Conservation (phyloP, 2,797 vertebrate genomes). For the Orientallactaga sibirica region DNA sequence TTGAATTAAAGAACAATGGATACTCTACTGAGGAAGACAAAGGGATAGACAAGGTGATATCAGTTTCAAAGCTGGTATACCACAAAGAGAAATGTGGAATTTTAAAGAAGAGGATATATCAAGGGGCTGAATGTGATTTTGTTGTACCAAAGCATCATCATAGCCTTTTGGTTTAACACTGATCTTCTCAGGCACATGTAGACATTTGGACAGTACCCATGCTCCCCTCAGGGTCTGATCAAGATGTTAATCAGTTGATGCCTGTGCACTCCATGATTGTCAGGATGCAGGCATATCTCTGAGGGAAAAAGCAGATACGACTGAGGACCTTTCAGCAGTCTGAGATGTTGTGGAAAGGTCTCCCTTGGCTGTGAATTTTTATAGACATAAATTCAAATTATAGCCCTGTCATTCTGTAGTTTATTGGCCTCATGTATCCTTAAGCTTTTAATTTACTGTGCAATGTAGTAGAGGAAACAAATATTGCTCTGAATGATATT, state of each 20-base stretch:
- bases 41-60: neutral
- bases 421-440: neutral
- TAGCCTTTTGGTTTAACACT: neutral
- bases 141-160: neutral
- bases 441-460: neutral
- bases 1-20: neutral
- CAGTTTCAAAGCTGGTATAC: neutral
- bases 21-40: neutral
- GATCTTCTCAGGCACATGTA: neutral
- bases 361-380: neutral
- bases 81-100: neutral
- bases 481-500: neutral
- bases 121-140: neutral
- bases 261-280: neutral
- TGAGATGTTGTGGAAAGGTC: neutral
- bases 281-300: neutral
- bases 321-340: neutral
- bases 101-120: neutral
- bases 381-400: neutral
- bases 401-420: neutral
- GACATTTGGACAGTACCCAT: neutral
- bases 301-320: neutral
- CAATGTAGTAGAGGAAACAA: neutral
- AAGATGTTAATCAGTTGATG: neutral
- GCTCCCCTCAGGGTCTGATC: neutral